These are phyloP conservation scores for Belgica antarctica DNA, from an alignment of 2,888 invertebrate genomes.

Conservation along the genomic window DNA sequence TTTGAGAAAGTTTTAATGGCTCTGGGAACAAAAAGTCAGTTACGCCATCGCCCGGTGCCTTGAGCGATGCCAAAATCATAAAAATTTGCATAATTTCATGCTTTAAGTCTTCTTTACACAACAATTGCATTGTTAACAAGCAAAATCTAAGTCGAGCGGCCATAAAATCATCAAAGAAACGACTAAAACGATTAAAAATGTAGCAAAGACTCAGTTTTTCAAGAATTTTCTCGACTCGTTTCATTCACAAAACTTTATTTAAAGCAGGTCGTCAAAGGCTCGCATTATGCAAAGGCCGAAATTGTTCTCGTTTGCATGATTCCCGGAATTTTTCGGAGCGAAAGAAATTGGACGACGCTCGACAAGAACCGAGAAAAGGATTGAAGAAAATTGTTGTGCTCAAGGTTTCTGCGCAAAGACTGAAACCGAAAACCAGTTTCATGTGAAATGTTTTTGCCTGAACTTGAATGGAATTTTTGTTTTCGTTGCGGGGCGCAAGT, in stretches of 20 bases:
- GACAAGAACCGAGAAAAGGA: conserved; percentile 9
- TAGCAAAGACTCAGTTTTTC: too few relatives aligned
- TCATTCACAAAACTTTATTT: neutral
- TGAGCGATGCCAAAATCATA: neutral
- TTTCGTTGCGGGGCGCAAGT: neutral
- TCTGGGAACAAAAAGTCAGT: too few relatives aligned
- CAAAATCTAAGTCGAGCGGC: too few relatives aligned
- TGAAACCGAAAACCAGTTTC: conserved; percentile 32
- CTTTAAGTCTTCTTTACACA: neutral
- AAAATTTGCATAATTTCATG: neutral
- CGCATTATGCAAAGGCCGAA: neutral
- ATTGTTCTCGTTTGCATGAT: neutral
- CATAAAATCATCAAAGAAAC: neutral
- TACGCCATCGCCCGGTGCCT: neutral
- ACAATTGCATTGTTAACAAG: neutral
- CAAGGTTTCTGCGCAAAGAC: conserved; percentile 12
- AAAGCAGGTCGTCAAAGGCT: neutral
- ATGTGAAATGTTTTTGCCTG: conserved; percentile 26
- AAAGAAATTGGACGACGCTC: too few relatives aligned
- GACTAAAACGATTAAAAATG: neutral
- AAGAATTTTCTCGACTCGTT: neutral
- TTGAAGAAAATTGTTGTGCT: conserved; percentile 7
- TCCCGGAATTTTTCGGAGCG: neutral
- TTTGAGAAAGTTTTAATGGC: neutral
- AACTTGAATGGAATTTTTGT: conserved; percentile 24